Evolutionary conservation across 2,888 invertebrate genomes (phyloP), one percentile per base, ranked within the genome.

Genomic region (Mesodorylaimus sp.): DNA sequence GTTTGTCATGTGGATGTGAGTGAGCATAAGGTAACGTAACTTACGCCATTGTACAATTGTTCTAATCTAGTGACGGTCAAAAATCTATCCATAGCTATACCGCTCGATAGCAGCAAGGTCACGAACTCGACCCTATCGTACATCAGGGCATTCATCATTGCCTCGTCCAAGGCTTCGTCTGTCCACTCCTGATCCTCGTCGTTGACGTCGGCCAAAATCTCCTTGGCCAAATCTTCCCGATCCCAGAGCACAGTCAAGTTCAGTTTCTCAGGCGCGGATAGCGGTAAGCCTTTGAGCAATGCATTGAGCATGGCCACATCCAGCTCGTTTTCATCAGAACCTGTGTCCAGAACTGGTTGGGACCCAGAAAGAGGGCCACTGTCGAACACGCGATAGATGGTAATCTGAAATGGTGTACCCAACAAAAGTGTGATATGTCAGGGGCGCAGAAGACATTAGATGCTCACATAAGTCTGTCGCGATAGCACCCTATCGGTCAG

Each of bases 61-160:
- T 97, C 95, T 39, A 97, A 75, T 27, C 91, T 76, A 10, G 84
- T 83, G 63, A 95, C 88, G 43, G 93, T 89, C 53, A 97, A 76
- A 72, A 95, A 97, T 68, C 88, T 88, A 58, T 84, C 77, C 91
- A 97, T 95, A 56, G 85, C 87, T 16, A 97, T 89, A 25, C 97
- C 97, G 68, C 95, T 93, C 68, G 97, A 93, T 10, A 97, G 74
- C 13, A 97, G 77, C 10, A 97, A 75, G 66, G 91, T 87, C 13
- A 97, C 95, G 73, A 97, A 97, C 72, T 95, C 95, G 61, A 93
- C 86, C 51, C 91, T 77, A 70, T 93, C 89, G 69, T 87, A 86
- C 7, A 51, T 86, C 51, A 97, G 71, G 0, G 97, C 95, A 67
- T 95, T 91, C 86, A 93, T 86, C 95, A 97, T 95, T 1, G 93